These are phyloP conservation scores for Sinocyclocheilus grahami DNA, from an alignment of 2,113 vertebrate genomes.

Conservation along the genomic window DNA sequence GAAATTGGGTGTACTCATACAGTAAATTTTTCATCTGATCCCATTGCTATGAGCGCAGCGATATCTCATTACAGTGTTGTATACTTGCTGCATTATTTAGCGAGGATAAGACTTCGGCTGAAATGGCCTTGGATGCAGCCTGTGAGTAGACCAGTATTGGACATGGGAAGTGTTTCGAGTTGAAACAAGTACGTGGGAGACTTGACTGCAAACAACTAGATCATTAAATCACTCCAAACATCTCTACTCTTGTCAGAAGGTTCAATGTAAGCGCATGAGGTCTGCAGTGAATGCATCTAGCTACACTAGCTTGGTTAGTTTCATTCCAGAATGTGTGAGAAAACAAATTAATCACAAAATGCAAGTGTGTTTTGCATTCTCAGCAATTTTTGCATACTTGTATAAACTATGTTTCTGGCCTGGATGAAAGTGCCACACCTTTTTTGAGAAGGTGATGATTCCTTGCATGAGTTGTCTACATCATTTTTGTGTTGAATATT, in stretches of 20 bases:
- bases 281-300: conserved; percentile 18
- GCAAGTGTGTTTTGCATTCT: neutral
- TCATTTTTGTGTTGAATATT: neutral
- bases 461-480: neutral
- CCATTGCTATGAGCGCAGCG: neutral
- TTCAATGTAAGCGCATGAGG: neutral
- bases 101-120: conserved; percentile 22
- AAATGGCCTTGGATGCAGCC: conserved; percentile 19
- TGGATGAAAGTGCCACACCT: neutral
- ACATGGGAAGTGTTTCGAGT: neutral
- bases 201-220: neutral
- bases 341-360: neutral
- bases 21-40: conserved; percentile 10
- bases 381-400: neutral
- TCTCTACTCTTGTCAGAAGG: neutral
- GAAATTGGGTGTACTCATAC: neutral
- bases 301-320: neutral
- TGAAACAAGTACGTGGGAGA: neutral
- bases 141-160: neutral
- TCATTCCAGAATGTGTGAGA: neutral
- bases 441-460: neutral
- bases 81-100: conserved; percentile 62
- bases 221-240: neutral
- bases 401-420: neutral
- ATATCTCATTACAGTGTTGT: conserved; percentile 53